Percentiles rank a stretch among this genome's conserved stretches.
Evolutionary conservation across 2,113 vertebrate species (phyloP).

Genomic region (Passer montanus): DNA sequence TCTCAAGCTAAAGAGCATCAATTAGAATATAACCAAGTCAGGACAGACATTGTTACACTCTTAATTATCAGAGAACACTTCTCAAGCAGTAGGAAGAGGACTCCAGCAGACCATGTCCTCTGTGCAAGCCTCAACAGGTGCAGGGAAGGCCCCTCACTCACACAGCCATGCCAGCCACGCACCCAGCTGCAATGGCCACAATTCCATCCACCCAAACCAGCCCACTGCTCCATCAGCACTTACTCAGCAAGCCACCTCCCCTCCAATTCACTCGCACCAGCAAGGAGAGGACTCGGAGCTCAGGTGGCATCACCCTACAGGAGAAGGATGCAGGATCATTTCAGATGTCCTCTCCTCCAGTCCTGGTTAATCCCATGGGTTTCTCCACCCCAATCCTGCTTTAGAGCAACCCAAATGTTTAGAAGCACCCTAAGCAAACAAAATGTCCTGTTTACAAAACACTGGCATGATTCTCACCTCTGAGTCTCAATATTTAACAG

Average conservation of each 20-base stretch:
- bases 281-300: not conserved
- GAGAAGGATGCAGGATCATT: fast-evolving
- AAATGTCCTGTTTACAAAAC: fast-evolving
- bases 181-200: fast-evolving
- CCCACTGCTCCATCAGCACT: fast-evolving
- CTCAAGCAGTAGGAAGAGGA: not conserved
- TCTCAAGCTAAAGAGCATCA: not conserved
- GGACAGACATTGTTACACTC: not conserved
- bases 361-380: not conserved
- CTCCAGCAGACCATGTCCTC: not conserved
- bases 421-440: not conserved
- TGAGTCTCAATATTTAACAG: not conserved
- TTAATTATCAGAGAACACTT: not conserved
- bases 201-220: not conserved
- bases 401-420: not conserved
- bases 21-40: not conserved
- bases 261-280: fast-evolving
- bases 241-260: not conserved
- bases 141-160: too few relatives aligned
- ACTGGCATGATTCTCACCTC: not conserved
- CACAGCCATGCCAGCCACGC: not conserved
- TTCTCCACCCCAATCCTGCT: not conserved
- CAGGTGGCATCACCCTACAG: not conserved
- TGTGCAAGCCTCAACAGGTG: not conserved
- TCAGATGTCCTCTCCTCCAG: not conserved